These are phyloP conservation scores for Chlorodrepanis virens DNA, from an alignment of 2,113 vertebrate genomes.

Conservation along the genomic window DNA sequence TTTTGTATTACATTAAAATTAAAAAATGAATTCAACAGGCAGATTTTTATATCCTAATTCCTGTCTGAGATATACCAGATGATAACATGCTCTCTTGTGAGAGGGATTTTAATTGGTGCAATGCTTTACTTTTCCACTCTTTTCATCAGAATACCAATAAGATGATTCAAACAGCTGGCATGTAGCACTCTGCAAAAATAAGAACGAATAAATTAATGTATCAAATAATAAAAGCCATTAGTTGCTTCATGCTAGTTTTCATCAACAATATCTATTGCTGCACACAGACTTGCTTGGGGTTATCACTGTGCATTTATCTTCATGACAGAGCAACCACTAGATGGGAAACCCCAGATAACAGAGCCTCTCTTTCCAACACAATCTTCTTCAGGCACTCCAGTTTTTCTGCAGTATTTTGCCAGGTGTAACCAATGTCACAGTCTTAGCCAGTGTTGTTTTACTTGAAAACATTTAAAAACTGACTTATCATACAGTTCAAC, in stretches of 20 bases:
- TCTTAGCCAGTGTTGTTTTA: neutral
- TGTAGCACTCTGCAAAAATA: neutral
- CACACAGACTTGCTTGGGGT: neutral
- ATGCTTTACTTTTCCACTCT: neutral
- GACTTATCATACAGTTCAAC: neutral
- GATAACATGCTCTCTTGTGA: neutral
- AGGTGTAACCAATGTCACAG: neutral
- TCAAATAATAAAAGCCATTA: constrained; percentile 58
- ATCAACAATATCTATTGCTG: neutral
- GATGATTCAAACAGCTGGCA: neutral
- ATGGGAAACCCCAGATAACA: neutral
- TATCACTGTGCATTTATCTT: neutral
- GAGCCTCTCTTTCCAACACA: neutral
- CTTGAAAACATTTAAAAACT: neutral
- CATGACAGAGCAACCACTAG: neutral
- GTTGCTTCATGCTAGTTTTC: neutral
- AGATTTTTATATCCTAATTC: neutral
- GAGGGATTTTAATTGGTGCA: neutral
- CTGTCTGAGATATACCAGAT: neutral
- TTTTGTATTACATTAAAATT: neutral
- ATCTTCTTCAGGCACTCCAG: neutral
- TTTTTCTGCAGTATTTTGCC: neutral
- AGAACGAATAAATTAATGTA: constrained; percentile 20
- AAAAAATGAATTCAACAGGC: neutral
- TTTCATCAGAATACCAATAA: neutral